Evolutionary conservation across 2,888 invertebrate genomes (phyloP).

Genomic region (Autographa gamma): DNA sequence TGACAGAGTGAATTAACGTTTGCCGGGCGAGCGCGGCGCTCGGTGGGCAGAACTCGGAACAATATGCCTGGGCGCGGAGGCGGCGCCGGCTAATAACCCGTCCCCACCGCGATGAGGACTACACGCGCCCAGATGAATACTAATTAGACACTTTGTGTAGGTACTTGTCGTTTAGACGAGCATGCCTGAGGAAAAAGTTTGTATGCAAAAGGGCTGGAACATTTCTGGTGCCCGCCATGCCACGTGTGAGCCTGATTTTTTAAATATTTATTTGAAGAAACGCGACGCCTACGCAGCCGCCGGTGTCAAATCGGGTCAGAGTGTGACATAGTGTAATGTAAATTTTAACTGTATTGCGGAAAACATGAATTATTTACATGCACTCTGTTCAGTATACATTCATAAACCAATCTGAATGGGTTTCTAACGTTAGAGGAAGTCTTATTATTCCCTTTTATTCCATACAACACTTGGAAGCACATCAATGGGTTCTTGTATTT

Average conservation of each 20-base stretch:
- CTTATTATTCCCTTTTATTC: conserved; percentile 20
- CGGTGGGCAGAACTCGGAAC: conserved; percentile 86
- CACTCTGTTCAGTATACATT: conserved; percentile 25
- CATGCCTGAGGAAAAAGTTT: conserved; percentile 59
- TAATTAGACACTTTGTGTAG: conserved; percentile 85
- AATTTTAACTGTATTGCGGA: conserved; percentile 29
- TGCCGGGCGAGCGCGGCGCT: conserved; percentile 82
- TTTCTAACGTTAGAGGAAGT: conserved; percentile 14
- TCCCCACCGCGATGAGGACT: conserved; percentile 88
- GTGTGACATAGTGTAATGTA: conserved; percentile 23
- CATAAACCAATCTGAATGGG: conserved; percentile 38
- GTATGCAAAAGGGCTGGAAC: conserved; percentile 52
- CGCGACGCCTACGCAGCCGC: conserved; percentile 34
- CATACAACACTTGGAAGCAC: conserved; percentile 7
- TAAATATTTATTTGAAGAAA: conserved; percentile 12
- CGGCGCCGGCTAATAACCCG: conserved; percentile 89
- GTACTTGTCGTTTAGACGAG: conserved; percentile 69
- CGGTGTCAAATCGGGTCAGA: conserved; percentile 32
- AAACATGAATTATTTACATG: conserved; percentile 40
- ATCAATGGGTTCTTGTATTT: conserved; percentile 8
- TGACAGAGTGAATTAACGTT: conserved; percentile 81
- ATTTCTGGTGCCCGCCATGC: conserved; percentile 34
- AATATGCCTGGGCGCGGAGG: conserved; percentile 88
- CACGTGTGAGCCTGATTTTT: conserved; percentile 39
- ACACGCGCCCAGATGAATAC: conserved; percentile 88